Base-by-base conservation (phyloP, 2,113 vertebrate species). In the Nesogale talazaci region DNA sequence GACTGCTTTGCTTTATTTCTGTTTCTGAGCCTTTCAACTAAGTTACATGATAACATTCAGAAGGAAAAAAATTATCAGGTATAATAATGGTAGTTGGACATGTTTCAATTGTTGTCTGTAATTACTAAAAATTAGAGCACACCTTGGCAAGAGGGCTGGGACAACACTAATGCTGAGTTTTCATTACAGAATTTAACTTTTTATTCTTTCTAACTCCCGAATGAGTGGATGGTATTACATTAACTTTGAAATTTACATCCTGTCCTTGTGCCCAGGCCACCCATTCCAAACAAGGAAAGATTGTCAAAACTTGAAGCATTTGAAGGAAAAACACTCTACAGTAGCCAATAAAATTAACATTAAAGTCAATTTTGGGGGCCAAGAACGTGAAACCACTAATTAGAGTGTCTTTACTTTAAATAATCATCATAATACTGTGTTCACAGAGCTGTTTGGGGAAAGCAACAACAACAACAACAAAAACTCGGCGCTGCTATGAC, bases 381-480 rank as follows among this genome's bases (percentile, higher is more conserved):
- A 91, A 96, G 86, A 88, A 96, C 42, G 17, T 72, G 61, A 94
- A 95, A 93, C 88, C 96, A 96, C 91, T 94, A 95, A 92, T 92
- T 92, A 76, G 85, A 86, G 75, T 90, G 79, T 86, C 94, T 96
- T 96, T 96, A 90, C 93, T 96, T 96, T 93, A 96, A 94, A 97
- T 94, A 97, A 95, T 87, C 91, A 97, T 92, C 91, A 97, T 88
- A 91, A 95, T 89, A 95, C 95, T 94, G 97, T 98, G 97, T 98
- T 98, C 98, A 98, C 97, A 97, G 95, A 98, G 93, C 96, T 97
- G 94, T 96, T 96, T 81, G 27, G 93, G 91, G 96, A 86, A 65
- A 84, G 79, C 85, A 87, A 38, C 86, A 70, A 56, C 83, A 82
- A 75, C 74, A 25, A 65, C 63, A 65, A 22, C 63, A 65, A 94